Evolutionary conservation across 30 jellyfish, hydroid and myxozoan species (phyloP), one percentile per base, ranked within the genome.

Genomic region (Phacellophora camtschatica): DNA sequence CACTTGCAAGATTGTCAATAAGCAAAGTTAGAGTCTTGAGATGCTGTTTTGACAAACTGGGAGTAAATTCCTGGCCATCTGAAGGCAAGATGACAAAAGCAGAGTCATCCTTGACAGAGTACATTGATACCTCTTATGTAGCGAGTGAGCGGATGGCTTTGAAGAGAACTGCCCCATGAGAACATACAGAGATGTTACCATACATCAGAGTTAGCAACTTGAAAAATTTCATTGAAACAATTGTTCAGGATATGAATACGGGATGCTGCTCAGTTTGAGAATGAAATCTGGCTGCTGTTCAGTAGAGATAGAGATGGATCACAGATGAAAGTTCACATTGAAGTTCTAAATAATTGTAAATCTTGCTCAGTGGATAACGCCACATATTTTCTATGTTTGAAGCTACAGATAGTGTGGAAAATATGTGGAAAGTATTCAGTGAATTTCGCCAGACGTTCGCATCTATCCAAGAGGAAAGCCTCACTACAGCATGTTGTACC

Each of bases 401-500:
- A n/a, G n/a, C n/a, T n/a, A n/a, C n/a, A n/a, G n/a, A n/a, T n/a
- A n/a, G n/a, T n/a, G n/a, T n/a, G n/a, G n/a, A n/a, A n/a, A n/a
- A n/a, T n/a, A n/a, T n/a, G n/a, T n/a, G n/a, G n/a, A n/a, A n/a
- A n/a, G n/a, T n/a, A n/a, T n/a, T n/a, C n/a, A n/a, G n/a, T n/a
- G n/a, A n/a, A n/a, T n/a, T n/a, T n/a, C n/a, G n/a, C n/a, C n/a
- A n/a, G n/a, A n/a, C n/a, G n/a, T n/a, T n/a, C n/a, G n/a, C n/a
- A n/a, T n/a, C n/a, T n/a, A n/a, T n/a, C n/a, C n/a, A n/a, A n/a
- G n/a, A n/a, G n/a, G n/a, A n/a, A n/a, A n/a, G n/a, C n/a, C n/a
- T n/a, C n/a, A n/a, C n/a, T n/a, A n/a, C n/a, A n/a, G n/a, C n/a
- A 61, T 32, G 77, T 77, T 57, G 89, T 77, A 28, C 89, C 89